Evolutionary conservation across 2,888 invertebrate species (phyloP).

Genomic region (Lamellibrachia columna): DNA sequence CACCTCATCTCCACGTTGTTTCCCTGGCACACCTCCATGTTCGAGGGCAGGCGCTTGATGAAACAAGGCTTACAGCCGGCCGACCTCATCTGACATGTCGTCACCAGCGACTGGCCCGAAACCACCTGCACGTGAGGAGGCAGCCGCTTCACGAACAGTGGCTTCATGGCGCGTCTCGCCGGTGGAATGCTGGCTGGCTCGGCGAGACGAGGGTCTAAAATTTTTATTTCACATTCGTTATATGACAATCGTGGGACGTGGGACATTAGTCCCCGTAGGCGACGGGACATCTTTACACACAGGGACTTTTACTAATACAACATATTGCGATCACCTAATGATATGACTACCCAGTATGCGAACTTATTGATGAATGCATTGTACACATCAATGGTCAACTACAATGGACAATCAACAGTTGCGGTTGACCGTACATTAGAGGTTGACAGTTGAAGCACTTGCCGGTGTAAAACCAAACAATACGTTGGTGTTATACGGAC

Average conservation of each 20-base stretch:
- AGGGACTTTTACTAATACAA: background rate
- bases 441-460: background rate
- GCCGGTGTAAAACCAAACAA: background rate
- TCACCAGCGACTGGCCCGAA: background rate
- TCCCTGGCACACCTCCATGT: background rate
- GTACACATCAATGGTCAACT: background rate
- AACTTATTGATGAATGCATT: background rate
- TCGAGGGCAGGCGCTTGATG: background rate
- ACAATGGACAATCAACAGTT: background rate
- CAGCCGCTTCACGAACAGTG: background rate
- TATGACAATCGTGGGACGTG: background rate
- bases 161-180: background rate
- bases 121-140: background rate
- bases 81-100: background rate
- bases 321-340: too few species aligned
- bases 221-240: constrained; percentile 16
- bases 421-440: background rate
- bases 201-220: background rate
- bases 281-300: background rate
- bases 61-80: background rate
- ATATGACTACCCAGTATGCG: too few species aligned
- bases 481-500: background rate
- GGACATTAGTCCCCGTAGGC: background rate
- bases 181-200: background rate
- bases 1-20: background rate